These are phyloP conservation scores for Catagonus wagneri DNA, from an alignment of 2,113 vertebrate species.

Conservation along the genomic window DNA sequence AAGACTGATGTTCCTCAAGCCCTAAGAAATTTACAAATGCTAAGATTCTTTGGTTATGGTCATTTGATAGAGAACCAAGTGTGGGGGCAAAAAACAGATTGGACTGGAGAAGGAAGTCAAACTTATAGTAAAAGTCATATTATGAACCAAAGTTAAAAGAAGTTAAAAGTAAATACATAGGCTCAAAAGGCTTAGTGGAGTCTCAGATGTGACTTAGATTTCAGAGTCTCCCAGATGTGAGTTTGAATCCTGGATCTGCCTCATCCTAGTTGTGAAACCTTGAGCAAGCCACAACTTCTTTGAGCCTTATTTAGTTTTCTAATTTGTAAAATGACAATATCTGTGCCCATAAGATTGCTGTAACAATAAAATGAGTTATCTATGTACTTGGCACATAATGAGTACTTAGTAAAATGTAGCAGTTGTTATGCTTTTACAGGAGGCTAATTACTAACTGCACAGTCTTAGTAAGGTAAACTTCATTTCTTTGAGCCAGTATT, in stretches of 20 bases:
- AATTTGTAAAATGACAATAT: not conserved
- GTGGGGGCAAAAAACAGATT: not conserved
- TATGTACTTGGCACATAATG: not conserved
- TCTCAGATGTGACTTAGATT: not conserved
- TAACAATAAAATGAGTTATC: not conserved
- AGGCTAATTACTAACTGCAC: not conserved
- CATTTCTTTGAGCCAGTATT: conserved; percentile 37
- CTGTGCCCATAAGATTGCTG: not conserved
- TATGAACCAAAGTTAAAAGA: conserved; percentile 2
- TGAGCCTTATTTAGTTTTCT: conserved; percentile 38
- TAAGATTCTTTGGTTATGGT: conserved; percentile 22
- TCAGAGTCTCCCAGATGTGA: not conserved
- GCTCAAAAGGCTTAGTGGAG: not conserved
- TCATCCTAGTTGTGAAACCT: not conserved
- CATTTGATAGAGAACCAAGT: conserved; percentile 31
- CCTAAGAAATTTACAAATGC: not conserved
- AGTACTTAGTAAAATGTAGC: not conserved
- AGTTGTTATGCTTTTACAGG: conserved; percentile 44
- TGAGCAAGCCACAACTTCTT: not conserved
- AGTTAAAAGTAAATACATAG: not conserved
- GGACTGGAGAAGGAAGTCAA: not conserved
- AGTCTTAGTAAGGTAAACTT: conserved; percentile 32
- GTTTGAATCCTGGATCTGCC: not conserved
- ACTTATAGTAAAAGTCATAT: not conserved
- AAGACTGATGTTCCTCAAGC: not conserved